Conservation (phyloP, 2,888 invertebrate species). For the Gymnocheta viridis region DNA sequence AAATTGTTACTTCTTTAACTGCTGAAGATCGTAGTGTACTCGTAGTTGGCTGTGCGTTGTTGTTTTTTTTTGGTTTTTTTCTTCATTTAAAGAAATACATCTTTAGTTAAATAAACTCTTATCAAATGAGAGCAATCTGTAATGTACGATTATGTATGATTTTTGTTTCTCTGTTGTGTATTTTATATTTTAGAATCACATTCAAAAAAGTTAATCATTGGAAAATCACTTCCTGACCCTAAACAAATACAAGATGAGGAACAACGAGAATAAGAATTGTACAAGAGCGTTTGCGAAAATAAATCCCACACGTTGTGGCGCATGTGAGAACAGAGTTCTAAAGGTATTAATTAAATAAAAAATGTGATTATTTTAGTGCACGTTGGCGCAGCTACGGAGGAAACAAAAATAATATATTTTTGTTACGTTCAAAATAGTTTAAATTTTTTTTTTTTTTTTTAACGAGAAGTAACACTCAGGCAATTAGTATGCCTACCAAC, state of each 20-base stretch:
- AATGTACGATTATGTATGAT: constrained; percentile 15
- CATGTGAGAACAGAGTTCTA: constrained; percentile 12
- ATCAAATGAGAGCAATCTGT: constrained; percentile 63
- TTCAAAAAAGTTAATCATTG: constrained; percentile 80
- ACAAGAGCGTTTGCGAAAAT: constrained; percentile 42
- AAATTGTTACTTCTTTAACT: constrained; percentile 17
- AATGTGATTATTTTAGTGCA: too few relatives aligned
- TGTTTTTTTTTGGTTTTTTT: too few relatives aligned
- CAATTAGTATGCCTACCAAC: too few relatives aligned
- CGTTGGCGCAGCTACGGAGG: too few relatives aligned
- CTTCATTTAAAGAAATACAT: constrained; percentile 56
- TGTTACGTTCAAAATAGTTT: too few relatives aligned
- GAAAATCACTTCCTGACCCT: constrained; percentile 79
- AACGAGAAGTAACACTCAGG: too few relatives aligned
- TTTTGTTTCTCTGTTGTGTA: constrained; percentile 3
- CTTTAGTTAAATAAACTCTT: constrained; percentile 61
- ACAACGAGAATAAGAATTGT: not conserved
- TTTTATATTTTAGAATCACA: constrained; percentile 52
- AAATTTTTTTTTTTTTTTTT: too few relatives aligned
- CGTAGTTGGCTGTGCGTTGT: not conserved
- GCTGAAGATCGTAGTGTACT: constrained; percentile 10
- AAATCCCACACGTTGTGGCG: constrained; percentile 42
- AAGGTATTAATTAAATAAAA: constrained; percentile 15
- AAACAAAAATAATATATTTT: too few relatives aligned
- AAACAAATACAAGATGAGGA: constrained; percentile 29